phyloP scores from a whole-genome alignment of 2,797 vertebrate genomes.

The Sternarchorhynchus goeldii region DNA sequence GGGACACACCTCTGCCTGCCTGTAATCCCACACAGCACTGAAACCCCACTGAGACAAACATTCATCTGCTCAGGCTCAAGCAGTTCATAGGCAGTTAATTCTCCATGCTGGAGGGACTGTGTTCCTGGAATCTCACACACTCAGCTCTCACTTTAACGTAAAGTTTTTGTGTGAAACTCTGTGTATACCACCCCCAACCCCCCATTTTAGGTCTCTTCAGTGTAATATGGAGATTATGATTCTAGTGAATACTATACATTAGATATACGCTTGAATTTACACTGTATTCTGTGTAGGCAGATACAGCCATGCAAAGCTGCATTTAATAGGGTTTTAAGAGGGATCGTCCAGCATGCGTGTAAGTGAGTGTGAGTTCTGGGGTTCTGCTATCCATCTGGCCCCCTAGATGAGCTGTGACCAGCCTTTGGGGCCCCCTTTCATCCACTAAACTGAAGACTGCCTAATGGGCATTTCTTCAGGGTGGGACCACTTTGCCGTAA shows the following conservation, averaged over 20 bases:
- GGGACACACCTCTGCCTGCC: constrained; percentile 65
- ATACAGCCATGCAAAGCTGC: background rate
- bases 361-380: background rate
- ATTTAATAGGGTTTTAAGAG: background rate
- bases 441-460: constrained; percentile 65
- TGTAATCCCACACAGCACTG: constrained; percentile 67
- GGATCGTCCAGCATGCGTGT: background rate
- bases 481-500: constrained; percentile 42
- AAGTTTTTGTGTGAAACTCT: background rate
- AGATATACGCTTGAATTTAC: too few species aligned
- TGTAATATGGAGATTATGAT: too few species aligned
- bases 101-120: background rate
- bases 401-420: constrained; percentile 51
- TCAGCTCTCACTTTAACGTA: too few species aligned
- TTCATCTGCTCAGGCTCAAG: constrained; percentile 61
- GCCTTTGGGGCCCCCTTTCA: constrained; percentile 67
- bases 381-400: constrained; percentile 60
- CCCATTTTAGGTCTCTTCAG: background rate
- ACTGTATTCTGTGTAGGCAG: background rate
- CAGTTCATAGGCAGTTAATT: background rate
- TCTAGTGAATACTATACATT: too few species aligned
- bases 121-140: background rate
- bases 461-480: constrained; percentile 60
- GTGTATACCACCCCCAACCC: background rate
- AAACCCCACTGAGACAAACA: constrained; percentile 70